These are phyloP conservation scores for Galerucella pusilla DNA, from an alignment of 2,888 invertebrate genomes.

Conservation along the genomic window DNA sequence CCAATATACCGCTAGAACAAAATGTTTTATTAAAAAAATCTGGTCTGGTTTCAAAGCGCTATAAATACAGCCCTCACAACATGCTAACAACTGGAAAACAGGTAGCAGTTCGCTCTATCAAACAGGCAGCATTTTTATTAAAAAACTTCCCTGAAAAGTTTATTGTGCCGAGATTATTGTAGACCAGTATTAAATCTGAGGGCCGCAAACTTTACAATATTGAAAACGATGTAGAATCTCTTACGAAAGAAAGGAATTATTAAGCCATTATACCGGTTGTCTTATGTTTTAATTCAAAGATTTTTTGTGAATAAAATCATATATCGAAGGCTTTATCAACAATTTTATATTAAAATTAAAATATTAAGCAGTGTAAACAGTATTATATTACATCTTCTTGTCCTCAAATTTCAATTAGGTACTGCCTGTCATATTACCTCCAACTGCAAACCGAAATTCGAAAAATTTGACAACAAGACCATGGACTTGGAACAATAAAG, in stretches of 20 bases:
- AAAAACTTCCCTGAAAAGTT: conserved; percentile 44
- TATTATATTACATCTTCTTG: no score
- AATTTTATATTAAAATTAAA: no score
- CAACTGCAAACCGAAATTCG: no score
- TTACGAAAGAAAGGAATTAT: neutral
- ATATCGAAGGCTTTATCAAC: no score
- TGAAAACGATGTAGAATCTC: neutral
- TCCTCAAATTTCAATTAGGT: no score
- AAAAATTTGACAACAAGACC: no score
- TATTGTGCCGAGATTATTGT: conserved; percentile 27
- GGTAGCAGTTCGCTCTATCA: conserved; percentile 63
- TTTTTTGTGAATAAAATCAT: neutral
- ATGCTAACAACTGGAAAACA: conserved; percentile 66
- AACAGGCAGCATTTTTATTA: conserved; percentile 50
- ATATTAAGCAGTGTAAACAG: no score
- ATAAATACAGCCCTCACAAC: conserved; percentile 62
- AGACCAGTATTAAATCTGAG: conserved; percentile 20
- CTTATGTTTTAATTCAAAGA: neutral
- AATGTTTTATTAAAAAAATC: conserved; percentile 30
- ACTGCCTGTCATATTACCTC: no score
- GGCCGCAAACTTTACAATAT: conserved; percentile 15
- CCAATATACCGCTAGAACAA: conserved; percentile 10
- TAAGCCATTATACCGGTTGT: neutral
- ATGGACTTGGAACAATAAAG: no score
- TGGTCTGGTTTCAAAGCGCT: conserved; percentile 27